Base-by-base conservation (phyloP, 2,797 vertebrate species). In the Crenuchus spilurus region DNA sequence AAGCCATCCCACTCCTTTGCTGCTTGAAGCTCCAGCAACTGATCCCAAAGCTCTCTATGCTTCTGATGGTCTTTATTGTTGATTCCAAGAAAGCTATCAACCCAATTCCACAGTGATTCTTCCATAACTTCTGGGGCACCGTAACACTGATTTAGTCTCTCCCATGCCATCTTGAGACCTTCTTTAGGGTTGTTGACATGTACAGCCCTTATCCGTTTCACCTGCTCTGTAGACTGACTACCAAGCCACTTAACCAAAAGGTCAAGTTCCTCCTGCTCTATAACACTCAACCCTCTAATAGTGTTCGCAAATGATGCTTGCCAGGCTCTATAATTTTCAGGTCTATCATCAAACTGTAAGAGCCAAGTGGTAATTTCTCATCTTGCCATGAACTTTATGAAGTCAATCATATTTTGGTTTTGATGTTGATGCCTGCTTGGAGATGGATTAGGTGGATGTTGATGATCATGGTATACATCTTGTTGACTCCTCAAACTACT, bases 331-430 rank as follows among this genome's bases (percentile, higher is more conserved):
- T 22, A 51, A 24, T 24, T 51, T 24, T 51, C 20, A 1, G 48
- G 48, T 51, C 22, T 6, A 51, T 57, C 52, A 31, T 57, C 28
- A 57, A 57, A 57, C 26, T 57, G 52, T 57, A 31, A 30, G 4
- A 57, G 52, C 5, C 52, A 8, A 16, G 26, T 31, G 14, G 52
- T 30, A 13, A 57, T 30, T 57, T 57, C 28, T 24, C 28, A 14
- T 28, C 26, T 24, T 14, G 52, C 26, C 26, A 57, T 57, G 24
- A 57, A 57, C 28, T 10, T 57, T 4, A 57, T 20, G 11, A 57
- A 2, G 22, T 57, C 52, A 4, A 31, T 13, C 52, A 57, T 57
- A 16, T 11, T 30, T 30, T 57, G 26, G 22, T 57, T 6, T 2
- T 30, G 26, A 31, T n/a, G n/a, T n/a, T n/a, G n/a, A 16, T 57